Conservation (phyloP, 2,797 vertebrate genomes). For the Meriones psammophilus region DNA sequence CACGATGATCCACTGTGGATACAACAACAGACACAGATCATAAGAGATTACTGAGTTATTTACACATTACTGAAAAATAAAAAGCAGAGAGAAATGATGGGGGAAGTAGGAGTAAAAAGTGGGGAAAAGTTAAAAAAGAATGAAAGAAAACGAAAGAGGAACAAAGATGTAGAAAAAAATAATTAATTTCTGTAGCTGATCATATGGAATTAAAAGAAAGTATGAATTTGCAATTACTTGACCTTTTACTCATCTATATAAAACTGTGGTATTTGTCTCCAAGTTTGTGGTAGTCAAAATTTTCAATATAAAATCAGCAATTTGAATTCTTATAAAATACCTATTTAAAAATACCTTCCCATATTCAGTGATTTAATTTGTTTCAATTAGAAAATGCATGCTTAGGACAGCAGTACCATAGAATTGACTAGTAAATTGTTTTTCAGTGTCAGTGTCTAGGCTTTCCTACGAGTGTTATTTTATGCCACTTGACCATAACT, state of each 20-base stretch:
- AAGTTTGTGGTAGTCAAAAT: conserved; percentile 22
- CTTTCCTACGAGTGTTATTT: conserved; percentile 86
- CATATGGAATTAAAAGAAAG: neutral
- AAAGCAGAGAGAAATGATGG: neutral
- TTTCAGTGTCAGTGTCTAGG: conserved; percentile 82
- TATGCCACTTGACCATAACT: conserved; percentile 88
- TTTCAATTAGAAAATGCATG: conserved; percentile 87
- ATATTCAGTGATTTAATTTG: conserved; percentile 87
- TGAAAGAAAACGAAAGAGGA: neutral
- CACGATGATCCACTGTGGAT: neutral
- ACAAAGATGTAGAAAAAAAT: neutral
- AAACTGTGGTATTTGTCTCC: conserved; percentile 58
- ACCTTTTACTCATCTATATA: conserved; percentile 11
- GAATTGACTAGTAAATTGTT: conserved; percentile 89
- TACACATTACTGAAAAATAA: neutral
- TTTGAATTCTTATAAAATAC: conserved; percentile 76
- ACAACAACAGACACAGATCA: too few species aligned
- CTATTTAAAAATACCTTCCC: conserved; percentile 68
- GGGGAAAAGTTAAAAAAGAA: neutral
- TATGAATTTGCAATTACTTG: neutral
- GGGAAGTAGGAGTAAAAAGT: neutral
- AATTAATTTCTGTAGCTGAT: neutral
- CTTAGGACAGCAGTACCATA: conserved; percentile 86
- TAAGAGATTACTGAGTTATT: neutral
- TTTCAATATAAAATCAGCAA: conserved; percentile 64